Percentiles rank a stretch among this genome's conserved stretches.
Conservation (phyloP, 2,797 vertebrate genomes). For the Carduelis carduelis region DNA sequence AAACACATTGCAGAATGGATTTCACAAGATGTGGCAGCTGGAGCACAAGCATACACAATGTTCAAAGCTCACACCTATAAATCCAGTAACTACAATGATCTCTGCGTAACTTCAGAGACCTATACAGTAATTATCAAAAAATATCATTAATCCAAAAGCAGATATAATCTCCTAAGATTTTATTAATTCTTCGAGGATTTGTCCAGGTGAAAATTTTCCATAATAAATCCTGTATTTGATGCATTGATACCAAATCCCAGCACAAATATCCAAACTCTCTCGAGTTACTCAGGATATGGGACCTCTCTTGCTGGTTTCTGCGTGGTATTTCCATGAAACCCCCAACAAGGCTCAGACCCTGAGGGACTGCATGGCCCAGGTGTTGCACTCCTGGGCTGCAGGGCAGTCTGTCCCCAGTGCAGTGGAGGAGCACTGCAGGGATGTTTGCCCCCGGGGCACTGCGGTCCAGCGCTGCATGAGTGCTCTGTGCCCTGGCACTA, state of each 20-base stretch:
- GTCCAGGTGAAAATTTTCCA: neutral
- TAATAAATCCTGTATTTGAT: neutral
- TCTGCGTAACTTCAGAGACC: neutral
- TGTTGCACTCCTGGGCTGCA: neutral
- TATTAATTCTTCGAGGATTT: neutral
- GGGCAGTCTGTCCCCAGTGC: neutral
- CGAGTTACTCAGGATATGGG: rapidly evolving
- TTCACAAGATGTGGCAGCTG: neutral
- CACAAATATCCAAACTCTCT: neutral
- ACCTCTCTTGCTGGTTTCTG: neutral
- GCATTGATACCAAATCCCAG: neutral
- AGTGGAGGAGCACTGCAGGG: neutral
- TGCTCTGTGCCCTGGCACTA: neutral
- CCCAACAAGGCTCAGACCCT: neutral
- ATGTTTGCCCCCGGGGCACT: neutral
- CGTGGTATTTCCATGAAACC: neutral
- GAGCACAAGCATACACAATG: neutral
- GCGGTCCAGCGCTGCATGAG: rapidly evolving
- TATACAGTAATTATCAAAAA: neutral
- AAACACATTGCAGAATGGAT: neutral
- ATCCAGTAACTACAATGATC: neutral
- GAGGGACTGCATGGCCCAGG: neutral
- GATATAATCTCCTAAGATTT: neutral
- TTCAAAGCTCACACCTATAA: neutral
- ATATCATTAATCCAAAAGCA: neutral